Evolutionary conservation across 2,797 vertebrate genomes (phyloP).

Genomic region (Neopelma chrysocephalum): DNA sequence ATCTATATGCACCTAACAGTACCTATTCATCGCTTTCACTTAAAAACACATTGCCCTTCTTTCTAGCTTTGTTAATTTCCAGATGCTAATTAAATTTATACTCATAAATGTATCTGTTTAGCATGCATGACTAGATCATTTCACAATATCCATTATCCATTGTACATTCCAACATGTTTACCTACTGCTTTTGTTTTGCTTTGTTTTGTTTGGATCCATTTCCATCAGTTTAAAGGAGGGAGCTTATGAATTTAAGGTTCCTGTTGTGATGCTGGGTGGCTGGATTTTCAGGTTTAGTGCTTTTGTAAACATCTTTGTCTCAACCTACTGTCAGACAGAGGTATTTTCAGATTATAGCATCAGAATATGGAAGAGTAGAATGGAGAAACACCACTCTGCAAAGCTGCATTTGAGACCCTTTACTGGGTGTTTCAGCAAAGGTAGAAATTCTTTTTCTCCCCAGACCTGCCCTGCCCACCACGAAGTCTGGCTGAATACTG

Average conservation of each 20-base stretch:
- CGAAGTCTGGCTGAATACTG: neutral
- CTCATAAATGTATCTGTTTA: conserved; percentile 76
- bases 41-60: conserved; percentile 79
- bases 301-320: conserved; percentile 66
- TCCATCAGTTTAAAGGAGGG: conserved; percentile 61
- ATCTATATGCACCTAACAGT: conserved; percentile 71
- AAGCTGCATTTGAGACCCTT: conserved; percentile 18
- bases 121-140: conserved; percentile 72
- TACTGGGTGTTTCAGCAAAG: neutral
- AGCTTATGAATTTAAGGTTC: conserved; percentile 58
- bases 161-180: conserved; percentile 70
- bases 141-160: conserved; percentile 70
- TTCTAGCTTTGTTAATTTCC: conserved; percentile 78
- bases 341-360: conserved; percentile 52
- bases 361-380: conserved; percentile 50
- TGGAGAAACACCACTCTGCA: conserved; percentile 14
- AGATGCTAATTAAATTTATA: conserved; percentile 80
- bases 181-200: conserved; percentile 65
- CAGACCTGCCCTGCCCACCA: neutral
- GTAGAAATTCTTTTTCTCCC: neutral
- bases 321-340: conserved; percentile 29
- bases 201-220: conserved; percentile 65
- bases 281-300: conserved; percentile 38
- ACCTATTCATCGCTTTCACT: conserved; percentile 73
- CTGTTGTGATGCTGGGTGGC: conserved; percentile 48